Percentiles rank a stretch among this genome's conserved stretches.
phyloP scores from a whole-genome alignment of 2,797 vertebrate genomes.

The Sebastes alutus region DNA sequence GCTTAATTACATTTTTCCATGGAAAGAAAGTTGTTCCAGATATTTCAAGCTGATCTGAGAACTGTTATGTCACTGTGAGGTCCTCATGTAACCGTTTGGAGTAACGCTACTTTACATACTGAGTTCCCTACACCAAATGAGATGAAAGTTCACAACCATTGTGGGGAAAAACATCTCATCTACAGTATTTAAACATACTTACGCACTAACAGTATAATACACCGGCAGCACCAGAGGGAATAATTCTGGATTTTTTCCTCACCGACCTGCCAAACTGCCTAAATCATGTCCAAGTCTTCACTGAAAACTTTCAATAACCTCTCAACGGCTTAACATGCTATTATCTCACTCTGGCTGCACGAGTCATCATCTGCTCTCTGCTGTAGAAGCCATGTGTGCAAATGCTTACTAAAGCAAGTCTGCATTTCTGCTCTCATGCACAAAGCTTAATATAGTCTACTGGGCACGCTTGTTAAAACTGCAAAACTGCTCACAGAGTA shows the following conservation, averaged over 20 bases:
- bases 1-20: not conserved
- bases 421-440: conserved; percentile 10
- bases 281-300: not conserved
- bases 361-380: conserved; percentile 20
- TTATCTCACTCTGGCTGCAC: conserved; percentile 24
- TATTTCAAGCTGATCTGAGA: not conserved
- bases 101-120: not conserved
- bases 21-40: not conserved
- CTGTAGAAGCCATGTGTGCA: not conserved
- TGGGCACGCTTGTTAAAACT: not conserved
- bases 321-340: not conserved
- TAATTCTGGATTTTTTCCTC: conserved; percentile 4
- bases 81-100: not conserved
- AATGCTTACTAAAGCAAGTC: conserved; percentile 26
- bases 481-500: not conserved
- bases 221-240: not conserved
- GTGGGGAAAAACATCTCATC: not conserved
- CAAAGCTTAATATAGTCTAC: conserved; percentile 9
- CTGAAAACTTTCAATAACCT: conserved; percentile 11
- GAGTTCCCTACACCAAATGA: not conserved
- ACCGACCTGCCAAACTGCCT: not conserved
- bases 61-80: not conserved
- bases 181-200: not conserved
- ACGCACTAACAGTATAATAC: conserved; percentile 7
- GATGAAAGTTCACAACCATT: not conserved